These are phyloP conservation scores for Venusia cambrica DNA, from an alignment of 2,888 invertebrate species.

Conservation along the genomic window DNA sequence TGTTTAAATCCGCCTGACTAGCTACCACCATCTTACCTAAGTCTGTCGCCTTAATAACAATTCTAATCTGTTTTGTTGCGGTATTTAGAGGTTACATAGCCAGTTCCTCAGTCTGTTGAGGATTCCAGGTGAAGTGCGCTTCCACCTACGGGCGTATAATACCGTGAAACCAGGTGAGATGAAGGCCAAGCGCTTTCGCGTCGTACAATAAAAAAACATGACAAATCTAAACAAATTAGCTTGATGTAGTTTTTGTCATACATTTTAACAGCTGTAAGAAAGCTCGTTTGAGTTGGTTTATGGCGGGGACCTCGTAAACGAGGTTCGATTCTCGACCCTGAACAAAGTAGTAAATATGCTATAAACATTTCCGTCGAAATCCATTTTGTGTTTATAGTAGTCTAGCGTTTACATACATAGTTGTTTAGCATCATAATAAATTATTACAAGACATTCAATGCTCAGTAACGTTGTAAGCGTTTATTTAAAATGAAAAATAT, in stretches of 20 bases:
- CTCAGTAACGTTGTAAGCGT: constrained; percentile 10
- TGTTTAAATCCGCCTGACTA: too few species aligned
- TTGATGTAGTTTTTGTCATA: constrained; percentile 44
- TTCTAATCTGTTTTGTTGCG: too few species aligned
- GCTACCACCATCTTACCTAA: too few species aligned
- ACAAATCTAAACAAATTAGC: constrained; percentile 33
- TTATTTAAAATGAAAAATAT: constrained; percentile 12
- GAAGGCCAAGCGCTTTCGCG: too few species aligned
- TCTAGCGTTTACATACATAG: constrained; percentile 42
- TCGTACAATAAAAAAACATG: constrained; percentile 26
- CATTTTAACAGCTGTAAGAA: constrained; percentile 52
- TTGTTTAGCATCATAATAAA: constrained; percentile 27
- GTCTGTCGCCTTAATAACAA: too few species aligned
- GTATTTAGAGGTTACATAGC: too few species aligned
- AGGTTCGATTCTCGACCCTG: constrained; percentile 56
- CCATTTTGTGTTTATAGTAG: constrained; percentile 46
- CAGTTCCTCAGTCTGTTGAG: too few species aligned
- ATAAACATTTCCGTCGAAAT: constrained; percentile 53
- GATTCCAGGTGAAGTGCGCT: too few species aligned
- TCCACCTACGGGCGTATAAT: too few species aligned
- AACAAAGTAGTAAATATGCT: constrained; percentile 55
- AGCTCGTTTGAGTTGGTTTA: constrained; percentile 55
- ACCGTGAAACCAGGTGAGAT: too few species aligned
- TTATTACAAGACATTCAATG: constrained; percentile 21
- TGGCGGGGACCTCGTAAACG: constrained; percentile 55